These are phyloP conservation scores for Coenonympha glycerion DNA, from an alignment of 2,888 invertebrate genomes.

Conservation along the genomic window DNA sequence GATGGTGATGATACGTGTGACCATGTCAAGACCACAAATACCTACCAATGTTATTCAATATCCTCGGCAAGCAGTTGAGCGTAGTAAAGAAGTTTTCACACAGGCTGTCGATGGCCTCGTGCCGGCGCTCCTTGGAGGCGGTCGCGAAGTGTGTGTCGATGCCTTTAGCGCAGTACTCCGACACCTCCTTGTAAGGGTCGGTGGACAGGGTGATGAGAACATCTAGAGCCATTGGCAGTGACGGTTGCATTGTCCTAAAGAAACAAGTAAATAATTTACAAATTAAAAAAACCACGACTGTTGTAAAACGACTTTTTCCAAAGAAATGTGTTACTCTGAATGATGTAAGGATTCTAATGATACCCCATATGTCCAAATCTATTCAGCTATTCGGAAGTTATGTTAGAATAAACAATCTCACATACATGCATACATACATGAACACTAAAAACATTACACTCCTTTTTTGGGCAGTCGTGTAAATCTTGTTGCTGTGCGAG, in stretches of 20 bases:
- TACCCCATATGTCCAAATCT: too few species aligned
- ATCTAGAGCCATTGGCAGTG: conserved; percentile 79
- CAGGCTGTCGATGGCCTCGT: conserved; percentile 68
- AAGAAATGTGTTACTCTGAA: too few species aligned
- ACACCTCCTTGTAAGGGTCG: conserved; percentile 77
- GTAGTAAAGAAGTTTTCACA: conserved; percentile 78
- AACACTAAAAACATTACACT: too few species aligned
- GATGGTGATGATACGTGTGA: too few species aligned
- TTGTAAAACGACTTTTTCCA: too few species aligned
- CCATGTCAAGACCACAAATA: conserved; percentile 7
- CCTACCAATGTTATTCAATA: conserved; percentile 78
- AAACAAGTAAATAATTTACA: background rate
- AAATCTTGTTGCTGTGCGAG: too few species aligned
- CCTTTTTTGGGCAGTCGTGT: too few species aligned
- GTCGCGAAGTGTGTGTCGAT: conserved; percentile 47
- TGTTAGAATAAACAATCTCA: too few species aligned
- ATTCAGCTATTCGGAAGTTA: too few species aligned
- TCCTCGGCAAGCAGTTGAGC: conserved; percentile 78
- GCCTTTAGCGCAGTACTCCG: conserved; percentile 55
- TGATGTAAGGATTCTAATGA: too few species aligned
- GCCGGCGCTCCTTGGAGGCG: conserved; percentile 42
- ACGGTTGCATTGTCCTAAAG: conserved; percentile 77
- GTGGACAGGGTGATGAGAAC: conserved; percentile 80
- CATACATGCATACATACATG: too few species aligned
- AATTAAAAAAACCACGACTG: background rate